phyloP scores from a whole-genome alignment of 2,797 vertebrate genomes.

The Falco berigora region DNA sequence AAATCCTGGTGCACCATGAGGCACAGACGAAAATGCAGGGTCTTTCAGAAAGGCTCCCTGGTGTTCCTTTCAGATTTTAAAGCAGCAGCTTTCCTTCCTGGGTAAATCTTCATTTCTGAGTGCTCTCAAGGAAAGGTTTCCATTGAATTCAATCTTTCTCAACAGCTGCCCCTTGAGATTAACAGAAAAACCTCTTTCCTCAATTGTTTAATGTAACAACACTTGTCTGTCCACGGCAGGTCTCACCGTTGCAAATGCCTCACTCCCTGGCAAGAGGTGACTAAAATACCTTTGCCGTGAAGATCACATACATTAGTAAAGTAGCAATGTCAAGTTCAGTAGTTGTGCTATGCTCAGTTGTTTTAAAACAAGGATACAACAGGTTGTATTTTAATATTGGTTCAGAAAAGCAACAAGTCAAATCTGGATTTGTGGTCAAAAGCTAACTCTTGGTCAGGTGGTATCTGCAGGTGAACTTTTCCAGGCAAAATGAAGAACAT shows the following conservation, averaged over 20 bases:
- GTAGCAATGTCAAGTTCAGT: not conserved
- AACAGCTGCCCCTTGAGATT: not conserved
- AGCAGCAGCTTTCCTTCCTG: not conserved
- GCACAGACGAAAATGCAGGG: not conserved
- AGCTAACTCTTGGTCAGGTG: not conserved
- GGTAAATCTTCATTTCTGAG: not conserved
- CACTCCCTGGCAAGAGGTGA: not conserved
- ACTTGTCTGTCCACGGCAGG: fast-evolving
- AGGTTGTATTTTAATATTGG: not conserved
- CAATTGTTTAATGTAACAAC: not conserved
- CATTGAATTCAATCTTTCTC: not conserved
- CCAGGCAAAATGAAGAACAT: not conserved
- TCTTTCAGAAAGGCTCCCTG: not conserved
- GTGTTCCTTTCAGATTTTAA: not conserved
- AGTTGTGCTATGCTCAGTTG: not conserved
- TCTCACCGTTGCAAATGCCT: not conserved
- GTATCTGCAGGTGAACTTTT: not conserved
- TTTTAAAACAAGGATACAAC: not conserved
- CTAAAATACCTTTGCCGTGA: not conserved
- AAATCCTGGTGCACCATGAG: conserved; percentile 16
- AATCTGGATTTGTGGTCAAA: not conserved
- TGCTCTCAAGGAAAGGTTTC: not conserved
- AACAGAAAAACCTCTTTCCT: not conserved
- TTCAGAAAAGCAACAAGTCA: not conserved
- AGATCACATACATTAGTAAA: not conserved